Evolutionary conservation across 2,888 invertebrate genomes (phyloP), one percentile per base, ranked within the genome.

Genomic region (Tipula lateralis): DNA sequence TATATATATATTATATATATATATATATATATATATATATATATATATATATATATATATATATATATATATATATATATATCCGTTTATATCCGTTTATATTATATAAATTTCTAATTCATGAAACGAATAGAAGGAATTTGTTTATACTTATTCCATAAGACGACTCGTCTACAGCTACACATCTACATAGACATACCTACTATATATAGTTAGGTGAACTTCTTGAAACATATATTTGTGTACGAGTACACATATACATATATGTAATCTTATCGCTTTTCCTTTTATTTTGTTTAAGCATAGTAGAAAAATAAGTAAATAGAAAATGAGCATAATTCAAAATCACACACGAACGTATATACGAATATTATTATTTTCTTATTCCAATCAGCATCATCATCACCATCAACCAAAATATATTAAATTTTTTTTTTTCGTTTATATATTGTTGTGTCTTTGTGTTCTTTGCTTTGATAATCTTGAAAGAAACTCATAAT

Each of bases 261-360:
- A 39, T 39, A 39, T n/a, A 39, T 32, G 6, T 44, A 44, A 44
- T 44, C 44, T 44, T 44, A 44, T 13, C 4, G 39, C 13, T 44
- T 44, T 13, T 13, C 32, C 1, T 32, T 32, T 32, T n/a, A 5
- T 44, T 16, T 44, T n/a, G n/a, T 44, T 13, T 44, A 44, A n/a
- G 12, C 9, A 19, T 66, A 66, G 9, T 24, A 66, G 24, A 66
- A 24, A 16, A 19, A 66, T 24, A 66, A 66, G 66, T 24, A 66
- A 66, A 66, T 13, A 24, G 66, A 19, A 66, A 66, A 66, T 66
- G 24, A 66, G 66, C 2, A 66, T 66, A 66, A 66, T 66, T 66
- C 66, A 66, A 66, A 66, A 66, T 66, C 66, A 66, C 66, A 66
- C 66, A 66, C 66, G 66, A 66, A 24, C 24, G 66, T 66, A 66